These are phyloP conservation scores for Thunnus maccoyii DNA, from an alignment of 2,113 vertebrate genomes.

Conservation along the genomic window DNA sequence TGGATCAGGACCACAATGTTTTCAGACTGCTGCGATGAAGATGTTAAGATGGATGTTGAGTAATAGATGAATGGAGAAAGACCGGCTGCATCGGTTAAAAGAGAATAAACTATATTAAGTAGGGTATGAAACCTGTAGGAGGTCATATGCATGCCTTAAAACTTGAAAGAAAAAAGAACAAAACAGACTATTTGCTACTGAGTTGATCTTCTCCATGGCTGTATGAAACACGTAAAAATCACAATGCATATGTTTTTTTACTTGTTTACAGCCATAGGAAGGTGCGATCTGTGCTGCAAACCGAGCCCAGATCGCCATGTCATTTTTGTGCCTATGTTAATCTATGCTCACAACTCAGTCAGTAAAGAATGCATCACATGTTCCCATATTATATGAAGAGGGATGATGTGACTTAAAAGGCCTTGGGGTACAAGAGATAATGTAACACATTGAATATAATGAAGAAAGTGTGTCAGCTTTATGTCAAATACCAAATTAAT, in stretches of 20 bases:
- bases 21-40: background rate
- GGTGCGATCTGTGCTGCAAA: too few species aligned
- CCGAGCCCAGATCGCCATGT: too few species aligned
- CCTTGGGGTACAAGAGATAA: slow-evolving; percentile 5
- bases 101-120: slow-evolving; percentile 11
- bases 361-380: background rate
- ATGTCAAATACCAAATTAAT: too few species aligned
- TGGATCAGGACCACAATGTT: slow-evolving; percentile 33
- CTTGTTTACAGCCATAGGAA: slow-evolving; percentile 21
- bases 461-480: too few species aligned
- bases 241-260: background rate
- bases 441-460: background rate
- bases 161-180: background rate
- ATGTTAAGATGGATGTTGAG: slow-evolving; percentile 3
- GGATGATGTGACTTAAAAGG: slow-evolving; percentile 39
- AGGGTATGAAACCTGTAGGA: background rate
- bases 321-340: background rate
- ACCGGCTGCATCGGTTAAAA: slow-evolving; percentile 17
- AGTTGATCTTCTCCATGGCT: slow-evolving; percentile 3
- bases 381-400: background rate
- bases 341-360: slow-evolving; percentile 12
- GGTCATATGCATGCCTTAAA: slow-evolving; percentile 5
- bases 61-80: slow-evolving; percentile 3
- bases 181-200: background rate
- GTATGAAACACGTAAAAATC: slow-evolving; percentile 22